These are phyloP conservation scores for Epistrophella euchroma DNA, from an alignment of 2,888 invertebrate species.

Conservation along the genomic window DNA sequence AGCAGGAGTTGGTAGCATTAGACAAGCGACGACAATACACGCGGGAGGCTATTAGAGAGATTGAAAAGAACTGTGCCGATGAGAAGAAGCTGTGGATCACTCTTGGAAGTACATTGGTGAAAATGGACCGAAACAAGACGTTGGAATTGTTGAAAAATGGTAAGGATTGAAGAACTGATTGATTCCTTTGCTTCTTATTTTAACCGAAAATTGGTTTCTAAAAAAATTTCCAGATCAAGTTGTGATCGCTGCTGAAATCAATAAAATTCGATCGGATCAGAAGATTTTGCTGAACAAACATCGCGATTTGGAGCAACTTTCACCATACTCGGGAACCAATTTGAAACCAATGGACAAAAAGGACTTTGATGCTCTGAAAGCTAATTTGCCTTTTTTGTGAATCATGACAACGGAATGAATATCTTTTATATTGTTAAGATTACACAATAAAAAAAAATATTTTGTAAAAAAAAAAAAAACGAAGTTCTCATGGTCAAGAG, in stretches of 20 bases:
- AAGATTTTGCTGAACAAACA: slow-evolving; percentile 82
- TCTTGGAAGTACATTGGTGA: slow-evolving; percentile 82
- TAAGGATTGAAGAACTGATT: slow-evolving; percentile 55
- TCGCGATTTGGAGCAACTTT: slow-evolving; percentile 81
- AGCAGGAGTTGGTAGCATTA: slow-evolving; percentile 81
- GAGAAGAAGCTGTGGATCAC: slow-evolving; percentile 83
- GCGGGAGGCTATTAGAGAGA: slow-evolving; percentile 81
- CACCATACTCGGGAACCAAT: slow-evolving; percentile 82
- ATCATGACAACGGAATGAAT: neutral
- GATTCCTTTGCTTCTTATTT: neutral
- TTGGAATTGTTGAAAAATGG: slow-evolving; percentile 81
- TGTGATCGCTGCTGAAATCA: slow-evolving; percentile 82
- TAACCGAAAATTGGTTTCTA: neutral
- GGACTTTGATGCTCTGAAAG: slow-evolving; percentile 81
- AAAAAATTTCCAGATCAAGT: slow-evolving; percentile 80
- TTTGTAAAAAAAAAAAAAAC: neutral
- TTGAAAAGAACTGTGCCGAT: slow-evolving; percentile 78
- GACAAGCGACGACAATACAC: slow-evolving; percentile 82
- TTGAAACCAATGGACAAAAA: slow-evolving; percentile 81
- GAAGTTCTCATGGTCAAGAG: too few species aligned
- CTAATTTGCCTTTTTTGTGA: slow-evolving; percentile 80
- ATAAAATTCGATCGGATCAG: slow-evolving; percentile 82
- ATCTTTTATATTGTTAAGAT: neutral
- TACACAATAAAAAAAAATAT: neutral
- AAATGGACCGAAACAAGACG: slow-evolving; percentile 80